A percentile compares a stretch with the other conserved stretches of the same genome.
Evolutionary conservation across 1,140 invertebrate species (phyloP).

Genomic region (Cardiocondyla obscurior): DNA sequence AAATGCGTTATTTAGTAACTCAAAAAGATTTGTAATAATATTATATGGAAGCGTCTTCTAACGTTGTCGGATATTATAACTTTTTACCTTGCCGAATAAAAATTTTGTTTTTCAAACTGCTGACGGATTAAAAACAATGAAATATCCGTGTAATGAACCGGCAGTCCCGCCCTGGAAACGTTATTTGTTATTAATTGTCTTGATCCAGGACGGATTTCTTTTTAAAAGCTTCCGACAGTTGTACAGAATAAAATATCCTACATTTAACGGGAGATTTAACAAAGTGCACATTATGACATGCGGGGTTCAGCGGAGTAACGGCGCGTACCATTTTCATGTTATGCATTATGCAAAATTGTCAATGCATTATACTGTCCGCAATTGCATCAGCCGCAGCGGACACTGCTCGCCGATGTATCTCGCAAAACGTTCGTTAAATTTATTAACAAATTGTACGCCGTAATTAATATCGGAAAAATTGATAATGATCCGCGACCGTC

Average conservation of each 20-base stretch:
- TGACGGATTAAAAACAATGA: too few relatives aligned
- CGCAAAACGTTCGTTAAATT: constrained; percentile 39
- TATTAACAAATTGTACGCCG: constrained; percentile 20
- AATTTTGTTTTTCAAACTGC: not conserved
- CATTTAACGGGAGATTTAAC: constrained; percentile 42
- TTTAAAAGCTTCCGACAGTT: not conserved
- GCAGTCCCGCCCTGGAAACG: not conserved
- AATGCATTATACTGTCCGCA: constrained; percentile 15
- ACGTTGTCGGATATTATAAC: not conserved
- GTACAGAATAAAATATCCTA: constrained; percentile 12
- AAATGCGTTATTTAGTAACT: not conserved
- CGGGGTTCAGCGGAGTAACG: constrained; percentile 25
- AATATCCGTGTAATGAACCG: not conserved
- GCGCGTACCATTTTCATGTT: constrained; percentile 38
- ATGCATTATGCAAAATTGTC: constrained; percentile 52
- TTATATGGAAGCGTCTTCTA: too few relatives aligned
- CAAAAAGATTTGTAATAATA: not conserved
- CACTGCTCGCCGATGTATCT: not conserved
- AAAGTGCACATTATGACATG: constrained; percentile 37
- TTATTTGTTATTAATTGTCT: not conserved
- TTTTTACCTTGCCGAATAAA: not conserved
- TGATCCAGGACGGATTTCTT: not conserved
- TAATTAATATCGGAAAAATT: constrained; percentile 46
- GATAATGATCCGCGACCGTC: not conserved
- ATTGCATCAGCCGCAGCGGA: constrained; percentile 20